Conservation (phyloP, 2,888 invertebrate species). For the Drosophila atripex region DNA sequence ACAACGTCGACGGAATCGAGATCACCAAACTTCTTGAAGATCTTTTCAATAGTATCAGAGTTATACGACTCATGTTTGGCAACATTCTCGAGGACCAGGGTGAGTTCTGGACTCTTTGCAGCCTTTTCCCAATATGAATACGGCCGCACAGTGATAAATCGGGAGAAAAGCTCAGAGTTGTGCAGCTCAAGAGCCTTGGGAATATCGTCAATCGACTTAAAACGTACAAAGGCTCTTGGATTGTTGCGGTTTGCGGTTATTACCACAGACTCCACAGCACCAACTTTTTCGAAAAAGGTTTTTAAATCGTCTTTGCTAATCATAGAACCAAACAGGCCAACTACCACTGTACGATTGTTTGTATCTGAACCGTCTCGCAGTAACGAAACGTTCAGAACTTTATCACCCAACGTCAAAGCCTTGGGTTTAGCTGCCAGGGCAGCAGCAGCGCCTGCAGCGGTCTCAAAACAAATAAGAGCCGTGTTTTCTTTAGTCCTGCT, state of each 20-base stretch:
- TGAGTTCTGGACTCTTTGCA: conserved; percentile 43
- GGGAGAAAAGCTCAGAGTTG: conserved; percentile 57
- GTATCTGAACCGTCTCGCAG: background rate
- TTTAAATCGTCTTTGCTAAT: conserved; percentile 52
- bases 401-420: conserved; percentile 50
- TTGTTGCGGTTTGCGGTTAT: conserved; percentile 41
- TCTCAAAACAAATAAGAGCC: conserved; percentile 59
- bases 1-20: conserved; percentile 58
- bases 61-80: conserved; percentile 48
- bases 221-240: conserved; percentile 63
- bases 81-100: conserved; percentile 60
- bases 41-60: conserved; percentile 45
- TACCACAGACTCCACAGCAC: conserved; percentile 53
- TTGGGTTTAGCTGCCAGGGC: conserved; percentile 61
- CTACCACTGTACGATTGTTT: conserved; percentile 47
- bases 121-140: background rate
- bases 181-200: conserved; percentile 60
- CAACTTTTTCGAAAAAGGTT: conserved; percentile 62
- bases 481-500: conserved; percentile 26
- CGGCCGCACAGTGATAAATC: conserved; percentile 60
- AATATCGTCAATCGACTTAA: conserved; percentile 24
- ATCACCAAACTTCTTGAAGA: conserved; percentile 72
- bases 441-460: conserved; percentile 55
- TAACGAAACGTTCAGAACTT: conserved; percentile 35
- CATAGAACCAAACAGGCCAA: conserved; percentile 51